Conservation (phyloP, 2,797 vertebrate genomes). For the Pachyuromys duprasi region DNA sequence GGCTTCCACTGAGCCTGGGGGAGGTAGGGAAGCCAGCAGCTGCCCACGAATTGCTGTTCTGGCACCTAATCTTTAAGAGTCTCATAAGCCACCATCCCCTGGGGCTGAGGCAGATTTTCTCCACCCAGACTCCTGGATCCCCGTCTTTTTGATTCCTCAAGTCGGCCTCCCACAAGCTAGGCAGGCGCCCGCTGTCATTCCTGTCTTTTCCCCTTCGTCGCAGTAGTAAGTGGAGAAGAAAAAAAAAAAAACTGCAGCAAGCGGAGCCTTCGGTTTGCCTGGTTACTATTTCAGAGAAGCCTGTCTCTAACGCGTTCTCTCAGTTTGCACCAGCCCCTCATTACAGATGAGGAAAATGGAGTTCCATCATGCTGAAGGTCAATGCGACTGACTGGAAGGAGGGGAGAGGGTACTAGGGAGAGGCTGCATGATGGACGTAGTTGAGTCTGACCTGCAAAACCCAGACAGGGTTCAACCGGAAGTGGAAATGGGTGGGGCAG, state of each 20-base stretch:
- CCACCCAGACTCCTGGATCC: background rate
- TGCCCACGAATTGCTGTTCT: background rate
- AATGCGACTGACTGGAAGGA: fast-evolving
- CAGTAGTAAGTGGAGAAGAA: background rate
- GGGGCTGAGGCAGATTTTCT: background rate
- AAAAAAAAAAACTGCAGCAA: background rate
- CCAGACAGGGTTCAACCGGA: background rate
- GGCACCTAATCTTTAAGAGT: background rate
- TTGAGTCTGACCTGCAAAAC: background rate
- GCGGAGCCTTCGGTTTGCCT: background rate
- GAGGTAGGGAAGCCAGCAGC: background rate
- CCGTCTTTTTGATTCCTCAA: background rate
- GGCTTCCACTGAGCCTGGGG: background rate
- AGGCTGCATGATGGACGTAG: background rate
- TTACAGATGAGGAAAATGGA: background rate
- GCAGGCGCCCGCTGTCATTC: background rate
- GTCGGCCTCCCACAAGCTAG: background rate
- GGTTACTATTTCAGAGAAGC: background rate
- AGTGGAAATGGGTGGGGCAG: background rate
- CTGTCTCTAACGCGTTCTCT: background rate
- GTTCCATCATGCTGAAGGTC: background rate
- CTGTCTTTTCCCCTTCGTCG: background rate
- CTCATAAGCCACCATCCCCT: background rate
- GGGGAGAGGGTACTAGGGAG: too few species aligned
- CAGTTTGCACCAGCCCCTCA: background rate